phyloP scores from a whole-genome alignment of 2,888 invertebrate species.

The Urechis unicinctus region DNA sequence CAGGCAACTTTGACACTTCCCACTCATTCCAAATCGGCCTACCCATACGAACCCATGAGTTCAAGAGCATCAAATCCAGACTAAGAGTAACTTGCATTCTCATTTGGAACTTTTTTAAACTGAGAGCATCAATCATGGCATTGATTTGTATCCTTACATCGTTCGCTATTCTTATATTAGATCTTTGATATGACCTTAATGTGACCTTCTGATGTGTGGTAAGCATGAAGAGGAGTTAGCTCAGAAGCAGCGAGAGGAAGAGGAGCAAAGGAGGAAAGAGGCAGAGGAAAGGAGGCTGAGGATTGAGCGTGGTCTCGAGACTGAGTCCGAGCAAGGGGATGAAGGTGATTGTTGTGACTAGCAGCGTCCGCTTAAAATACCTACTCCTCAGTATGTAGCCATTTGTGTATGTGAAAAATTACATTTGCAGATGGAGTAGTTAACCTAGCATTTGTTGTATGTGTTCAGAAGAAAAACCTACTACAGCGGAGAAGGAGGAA shows the following conservation, averaged over 20 bases:
- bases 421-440: neutral
- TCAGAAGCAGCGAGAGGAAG: constrained; percentile 37
- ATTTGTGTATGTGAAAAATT: too few species aligned
- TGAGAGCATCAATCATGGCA: too few species aligned
- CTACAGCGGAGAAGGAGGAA: constrained; percentile 31
- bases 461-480: constrained; percentile 20
- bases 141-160: too few species aligned
- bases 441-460: neutral
- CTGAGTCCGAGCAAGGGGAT: constrained; percentile 41
- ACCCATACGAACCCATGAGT: constrained; percentile 29
- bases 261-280: constrained; percentile 39
- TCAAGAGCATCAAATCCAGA: constrained; percentile 47
- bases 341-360: constrained; percentile 23
- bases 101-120: too few species aligned
- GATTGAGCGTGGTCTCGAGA: constrained; percentile 45
- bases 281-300: constrained; percentile 40
- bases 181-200: too few species aligned
- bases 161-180: too few species aligned
- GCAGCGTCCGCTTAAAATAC: too few species aligned
- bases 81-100: constrained; percentile 17
- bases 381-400: too few species aligned
- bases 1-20: constrained; percentile 39
- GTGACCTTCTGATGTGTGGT: too few species aligned
- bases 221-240: constrained; percentile 50
- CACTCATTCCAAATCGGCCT: constrained; percentile 44